phyloP scores from a whole-genome alignment of 2,113 vertebrate genomes.

The Hassar affinis region DNA sequence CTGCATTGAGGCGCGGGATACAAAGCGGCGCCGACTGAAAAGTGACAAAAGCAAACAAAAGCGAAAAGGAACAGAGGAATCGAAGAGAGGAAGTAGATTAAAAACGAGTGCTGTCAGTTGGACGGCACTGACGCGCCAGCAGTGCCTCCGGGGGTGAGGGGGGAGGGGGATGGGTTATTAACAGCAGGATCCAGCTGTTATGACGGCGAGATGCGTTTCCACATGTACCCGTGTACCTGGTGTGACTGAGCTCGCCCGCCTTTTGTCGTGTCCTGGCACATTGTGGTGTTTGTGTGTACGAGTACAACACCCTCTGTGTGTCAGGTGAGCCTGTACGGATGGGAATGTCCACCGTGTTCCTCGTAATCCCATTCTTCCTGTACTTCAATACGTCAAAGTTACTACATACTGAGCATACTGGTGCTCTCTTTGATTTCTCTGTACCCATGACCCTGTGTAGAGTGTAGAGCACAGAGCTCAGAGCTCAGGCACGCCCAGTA shows the following conservation, averaged over 20 bases:
- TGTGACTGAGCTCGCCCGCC: slow-evolving; percentile 4
- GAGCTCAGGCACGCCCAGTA: background rate
- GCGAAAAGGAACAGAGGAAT: background rate
- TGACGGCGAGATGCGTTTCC: slow-evolving; percentile 6
- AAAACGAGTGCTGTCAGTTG: background rate
- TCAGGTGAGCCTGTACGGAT: background rate
- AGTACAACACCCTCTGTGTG: background rate
- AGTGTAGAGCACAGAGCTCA: too few species aligned
- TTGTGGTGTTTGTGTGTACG: background rate
- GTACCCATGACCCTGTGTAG: background rate
- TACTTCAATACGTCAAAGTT: background rate
- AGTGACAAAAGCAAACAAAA: background rate
- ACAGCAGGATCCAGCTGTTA: background rate
- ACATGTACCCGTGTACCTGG: slow-evolving; percentile 1
- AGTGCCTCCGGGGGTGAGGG: background rate
- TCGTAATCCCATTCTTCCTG: background rate
- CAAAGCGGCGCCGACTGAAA: too few species aligned
- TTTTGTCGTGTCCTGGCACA: background rate
- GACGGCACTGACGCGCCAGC: background rate
- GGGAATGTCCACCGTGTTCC: background rate
- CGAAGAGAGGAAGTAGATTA: slow-evolving; percentile 16
- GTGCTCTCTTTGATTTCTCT: background rate
- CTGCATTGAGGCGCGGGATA: background rate
- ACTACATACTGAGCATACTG: background rate
- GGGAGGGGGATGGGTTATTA: too few species aligned